Conservation (phyloP, 1,140 invertebrate species). For the Grapholita molesta region DNA sequence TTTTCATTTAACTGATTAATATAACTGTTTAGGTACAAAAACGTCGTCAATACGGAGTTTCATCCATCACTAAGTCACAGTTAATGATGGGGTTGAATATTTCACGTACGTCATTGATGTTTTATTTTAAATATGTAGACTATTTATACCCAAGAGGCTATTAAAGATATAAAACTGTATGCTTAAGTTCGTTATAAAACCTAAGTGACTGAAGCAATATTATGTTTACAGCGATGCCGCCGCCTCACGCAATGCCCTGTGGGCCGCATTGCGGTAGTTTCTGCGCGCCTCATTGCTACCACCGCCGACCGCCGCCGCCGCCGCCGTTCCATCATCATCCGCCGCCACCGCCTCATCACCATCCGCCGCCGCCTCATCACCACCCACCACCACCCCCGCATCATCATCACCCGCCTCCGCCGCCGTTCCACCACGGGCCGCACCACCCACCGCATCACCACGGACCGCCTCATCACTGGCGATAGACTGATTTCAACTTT, state of each 20-base stretch:
- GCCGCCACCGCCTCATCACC: slow-evolving; percentile 35
- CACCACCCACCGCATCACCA: slow-evolving; percentile 10
- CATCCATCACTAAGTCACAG: not conserved
- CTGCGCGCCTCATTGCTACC: slow-evolving; percentile 57
- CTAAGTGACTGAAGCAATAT: slow-evolving; percentile 25
- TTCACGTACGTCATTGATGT: not conserved
- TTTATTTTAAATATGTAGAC: not conserved
- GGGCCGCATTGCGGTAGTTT: slow-evolving; percentile 50
- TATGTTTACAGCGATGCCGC: slow-evolving; percentile 53
- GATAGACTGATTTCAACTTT: slow-evolving; percentile 3
- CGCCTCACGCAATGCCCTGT: slow-evolving; percentile 52
- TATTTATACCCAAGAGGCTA: not conserved
- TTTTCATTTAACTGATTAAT: not conserved
- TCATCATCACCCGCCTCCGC: slow-evolving; percentile 22
- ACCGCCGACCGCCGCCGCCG: slow-evolving; percentile 45
- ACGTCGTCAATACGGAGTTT: not conserved
- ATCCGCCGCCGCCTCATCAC: slow-evolving; percentile 26
- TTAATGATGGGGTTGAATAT: not conserved
- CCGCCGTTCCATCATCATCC: slow-evolving; percentile 40
- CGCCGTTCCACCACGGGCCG: slow-evolving; percentile 23
- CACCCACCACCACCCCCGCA: slow-evolving; percentile 31
- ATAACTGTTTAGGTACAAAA: not conserved
- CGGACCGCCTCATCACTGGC: slow-evolving; percentile 21
- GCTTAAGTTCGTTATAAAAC: slow-evolving; percentile 18
- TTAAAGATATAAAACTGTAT: not conserved